Evolutionary conservation across 2,113 vertebrate genomes (phyloP), one percentile per base, ranked within the genome.

Genomic region (Forbesichthys papilliferus): DNA sequence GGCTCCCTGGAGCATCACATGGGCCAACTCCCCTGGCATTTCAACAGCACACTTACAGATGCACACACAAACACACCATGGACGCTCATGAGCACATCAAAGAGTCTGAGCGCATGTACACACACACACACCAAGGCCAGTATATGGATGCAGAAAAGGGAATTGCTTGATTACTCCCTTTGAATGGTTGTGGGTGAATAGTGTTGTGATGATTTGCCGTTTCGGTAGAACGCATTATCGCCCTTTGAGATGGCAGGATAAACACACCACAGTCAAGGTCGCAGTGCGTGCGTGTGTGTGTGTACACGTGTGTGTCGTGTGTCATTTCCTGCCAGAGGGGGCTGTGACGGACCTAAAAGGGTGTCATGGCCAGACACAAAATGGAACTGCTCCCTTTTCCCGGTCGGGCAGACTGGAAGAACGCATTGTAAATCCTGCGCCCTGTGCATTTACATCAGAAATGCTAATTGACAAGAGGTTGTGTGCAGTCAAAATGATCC

Each of bases 321-420:
- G 72, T 86, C 81, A 79, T 79, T 88, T 90, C 87, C 87, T 88
- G 86, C 74, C 78, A 27, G 78, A 3, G 2, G 64, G 64, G 16
- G 77, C 33, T 74, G 75, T 78, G 72, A 79, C 73, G 79, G 79
- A 86, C 72, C 77, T 74, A 42, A 3, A 3, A 27, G 27, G 27
- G 27, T 27, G 27, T 27, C 27, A 27, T 27, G 27, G 79, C 82
- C 82, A 87, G 75, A 80, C 74, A 58, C 79, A 84, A 88, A 77
- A 81, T 57, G 68, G 48, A 81, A 68, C 48, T 60, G 52, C 57
- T 10, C 60, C 68, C 54, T 60, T n/a, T 8, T 18, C 51, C 66
- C 66, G n/a, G 54, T 5, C 67, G 57, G 46, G 8, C 47, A 16
- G 60, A 62, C 60, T 18, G 60, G 16, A n/a, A 62, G 5, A 36